These are phyloP conservation scores for Brachionichthys hirsutus DNA, from an alignment of 2,113 vertebrate genomes.

Conservation along the genomic window DNA sequence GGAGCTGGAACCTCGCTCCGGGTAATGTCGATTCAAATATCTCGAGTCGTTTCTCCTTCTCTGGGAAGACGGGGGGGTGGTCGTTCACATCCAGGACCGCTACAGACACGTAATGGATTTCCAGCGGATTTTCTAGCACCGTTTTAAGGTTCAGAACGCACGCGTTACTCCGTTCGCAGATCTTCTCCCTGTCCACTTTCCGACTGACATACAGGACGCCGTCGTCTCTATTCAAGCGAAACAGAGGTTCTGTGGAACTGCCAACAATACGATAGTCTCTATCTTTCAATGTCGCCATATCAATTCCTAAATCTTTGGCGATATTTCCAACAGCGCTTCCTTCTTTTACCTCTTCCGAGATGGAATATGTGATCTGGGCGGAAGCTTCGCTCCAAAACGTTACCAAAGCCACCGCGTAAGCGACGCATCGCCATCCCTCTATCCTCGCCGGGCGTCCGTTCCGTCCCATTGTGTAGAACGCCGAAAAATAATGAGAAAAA, in stretches of 20 bases:
- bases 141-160: conserved; percentile 68
- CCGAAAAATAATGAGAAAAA: too few relatives aligned
- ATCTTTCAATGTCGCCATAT: conserved; percentile 36
- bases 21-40: conserved; percentile 53
- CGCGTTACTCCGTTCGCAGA: conserved; percentile 50
- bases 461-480: conserved; percentile 38
- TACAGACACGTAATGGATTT: conserved; percentile 67
- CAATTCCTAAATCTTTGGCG: conserved; percentile 67
- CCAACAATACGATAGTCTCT: conserved; percentile 65
- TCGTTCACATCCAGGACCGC: conserved; percentile 74
- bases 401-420: conserved; percentile 26
- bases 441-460: not conserved
- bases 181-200: conserved; percentile 65
- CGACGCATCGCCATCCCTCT: conserved; percentile 1
- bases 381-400: conserved; percentile 43
- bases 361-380: conserved; percentile 65
- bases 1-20: conserved; percentile 65
- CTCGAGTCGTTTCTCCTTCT: conserved; percentile 54
- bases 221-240: conserved; percentile 56
- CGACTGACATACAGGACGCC: conserved; percentile 57
- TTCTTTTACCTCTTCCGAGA: conserved; percentile 63
- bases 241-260: conserved; percentile 49
- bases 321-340: conserved; percentile 65
- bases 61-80: conserved; percentile 57
- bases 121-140: conserved; percentile 70